Conservation (phyloP, 2,113 vertebrate species). For the Pedetes capensis region DNA sequence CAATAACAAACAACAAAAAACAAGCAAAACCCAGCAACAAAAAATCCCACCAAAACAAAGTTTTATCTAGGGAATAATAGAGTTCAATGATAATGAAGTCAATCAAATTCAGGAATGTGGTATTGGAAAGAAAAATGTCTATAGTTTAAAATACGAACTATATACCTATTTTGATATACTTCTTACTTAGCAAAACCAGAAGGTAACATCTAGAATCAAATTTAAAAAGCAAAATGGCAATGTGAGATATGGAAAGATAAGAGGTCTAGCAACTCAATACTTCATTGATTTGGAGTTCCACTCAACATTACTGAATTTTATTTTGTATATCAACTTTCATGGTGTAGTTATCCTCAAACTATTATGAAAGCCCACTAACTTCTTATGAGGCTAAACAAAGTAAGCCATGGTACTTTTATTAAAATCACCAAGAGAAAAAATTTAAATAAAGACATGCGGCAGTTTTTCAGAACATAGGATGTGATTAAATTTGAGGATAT, state of each 20-base stretch:
- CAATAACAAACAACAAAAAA: neutral
- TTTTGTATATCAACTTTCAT: neutral
- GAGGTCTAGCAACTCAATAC: neutral
- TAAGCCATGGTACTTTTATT: neutral
- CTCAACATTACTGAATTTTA: neutral
- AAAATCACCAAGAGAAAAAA: neutral
- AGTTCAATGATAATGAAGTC: neutral
- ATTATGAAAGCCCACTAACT: neutral
- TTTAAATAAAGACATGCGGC: neutral
- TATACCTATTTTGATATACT: neutral
- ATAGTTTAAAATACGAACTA: neutral
- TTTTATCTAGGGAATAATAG: neutral
- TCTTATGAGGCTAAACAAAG: neutral
- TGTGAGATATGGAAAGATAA: neutral
- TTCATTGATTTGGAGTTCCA: neutral
- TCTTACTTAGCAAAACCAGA: constrained; percentile 15
- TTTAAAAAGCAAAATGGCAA: neutral
- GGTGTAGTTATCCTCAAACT: constrained; percentile 1
- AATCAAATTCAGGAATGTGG: neutral
- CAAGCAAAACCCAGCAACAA: neutral
- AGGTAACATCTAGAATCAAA: neutral
- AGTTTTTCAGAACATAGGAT: neutral
- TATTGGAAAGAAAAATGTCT: neutral
- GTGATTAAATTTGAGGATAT: neutral
- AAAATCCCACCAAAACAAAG: neutral